Conservation (phyloP, 2,113 vertebrate species). For the Pseudopodoces humilis region DNA sequence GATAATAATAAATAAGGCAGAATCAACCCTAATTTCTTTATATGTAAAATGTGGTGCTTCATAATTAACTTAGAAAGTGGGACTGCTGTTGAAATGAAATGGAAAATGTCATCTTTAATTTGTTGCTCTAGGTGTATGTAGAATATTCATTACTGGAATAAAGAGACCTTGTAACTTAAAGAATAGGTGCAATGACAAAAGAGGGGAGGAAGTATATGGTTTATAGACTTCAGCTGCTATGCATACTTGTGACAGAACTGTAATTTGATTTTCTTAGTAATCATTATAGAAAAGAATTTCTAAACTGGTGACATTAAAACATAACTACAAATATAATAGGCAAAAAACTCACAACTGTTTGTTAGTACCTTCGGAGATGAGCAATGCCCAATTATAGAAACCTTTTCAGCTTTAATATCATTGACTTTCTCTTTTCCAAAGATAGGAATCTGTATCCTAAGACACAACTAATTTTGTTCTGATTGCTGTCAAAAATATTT, state of each 20-base stretch:
- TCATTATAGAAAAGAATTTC: not conserved
- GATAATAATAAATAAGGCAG: not conserved
- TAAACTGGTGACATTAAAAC: not conserved
- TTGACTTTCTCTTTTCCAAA: not conserved
- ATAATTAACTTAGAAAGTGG: not conserved
- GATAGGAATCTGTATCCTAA: not conserved
- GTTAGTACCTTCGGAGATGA: not conserved
- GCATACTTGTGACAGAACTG: not conserved
- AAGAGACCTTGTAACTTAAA: not conserved
- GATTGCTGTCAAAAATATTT: constrained; percentile 11
- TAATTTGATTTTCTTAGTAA: not conserved
- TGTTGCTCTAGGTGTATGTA: not conserved
- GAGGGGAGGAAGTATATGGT: not conserved
- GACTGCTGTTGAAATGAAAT: not conserved
- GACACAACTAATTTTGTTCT: not conserved
- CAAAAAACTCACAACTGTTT: not conserved
- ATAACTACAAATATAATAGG: not conserved
- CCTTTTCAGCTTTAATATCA: not conserved
- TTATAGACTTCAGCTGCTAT: not conserved
- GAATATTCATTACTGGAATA: constrained; percentile 4
- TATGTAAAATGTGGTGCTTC: not conserved
- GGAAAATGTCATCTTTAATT: not conserved
- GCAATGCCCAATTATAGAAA: not conserved
- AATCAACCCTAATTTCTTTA: not conserved
- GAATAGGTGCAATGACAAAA: not conserved